Conservation (phyloP, 2,888 invertebrate genomes). For the Ariolimax columbianus region DNA sequence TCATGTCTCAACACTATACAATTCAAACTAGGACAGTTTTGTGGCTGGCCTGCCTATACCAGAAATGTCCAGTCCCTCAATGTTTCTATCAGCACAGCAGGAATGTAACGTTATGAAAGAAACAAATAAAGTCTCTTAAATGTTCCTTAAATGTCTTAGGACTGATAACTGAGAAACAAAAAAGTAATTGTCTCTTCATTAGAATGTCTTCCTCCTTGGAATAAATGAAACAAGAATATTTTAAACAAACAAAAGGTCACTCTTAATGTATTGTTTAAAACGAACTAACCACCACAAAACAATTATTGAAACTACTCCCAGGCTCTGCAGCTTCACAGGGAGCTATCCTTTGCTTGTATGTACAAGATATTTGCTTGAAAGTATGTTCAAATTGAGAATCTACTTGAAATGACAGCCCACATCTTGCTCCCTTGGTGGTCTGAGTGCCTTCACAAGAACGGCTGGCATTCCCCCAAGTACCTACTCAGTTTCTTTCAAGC, state of each 20-base stretch:
- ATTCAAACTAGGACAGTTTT: constrained; percentile 14
- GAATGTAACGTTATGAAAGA: constrained; percentile 6
- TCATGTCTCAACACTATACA: background rate
- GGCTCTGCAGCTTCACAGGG: too few relatives aligned
- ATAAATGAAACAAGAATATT: background rate
- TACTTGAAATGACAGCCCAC: too few relatives aligned
- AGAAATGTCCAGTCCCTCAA: background rate
- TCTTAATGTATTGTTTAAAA: background rate
- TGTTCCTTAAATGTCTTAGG: background rate
- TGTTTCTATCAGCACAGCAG: background rate
- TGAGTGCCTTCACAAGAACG: background rate
- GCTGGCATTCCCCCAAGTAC: background rate
- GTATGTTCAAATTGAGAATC: too few relatives aligned
- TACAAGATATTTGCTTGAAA: too few relatives aligned
- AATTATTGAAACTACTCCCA: too few relatives aligned
- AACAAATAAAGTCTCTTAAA: background rate
- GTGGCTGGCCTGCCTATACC: constrained; percentile 35
- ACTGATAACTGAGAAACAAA: background rate
- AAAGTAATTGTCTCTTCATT: background rate
- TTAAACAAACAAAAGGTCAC: background rate
- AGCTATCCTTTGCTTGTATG: too few relatives aligned
- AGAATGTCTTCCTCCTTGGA: background rate
- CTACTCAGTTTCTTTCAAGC: constrained; percentile 65
- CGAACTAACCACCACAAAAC: too few relatives aligned
- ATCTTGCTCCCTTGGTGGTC: too few relatives aligned